phyloP scores from a whole-genome alignment of 2,888 invertebrate species.

The Morpho helenor region DNA sequence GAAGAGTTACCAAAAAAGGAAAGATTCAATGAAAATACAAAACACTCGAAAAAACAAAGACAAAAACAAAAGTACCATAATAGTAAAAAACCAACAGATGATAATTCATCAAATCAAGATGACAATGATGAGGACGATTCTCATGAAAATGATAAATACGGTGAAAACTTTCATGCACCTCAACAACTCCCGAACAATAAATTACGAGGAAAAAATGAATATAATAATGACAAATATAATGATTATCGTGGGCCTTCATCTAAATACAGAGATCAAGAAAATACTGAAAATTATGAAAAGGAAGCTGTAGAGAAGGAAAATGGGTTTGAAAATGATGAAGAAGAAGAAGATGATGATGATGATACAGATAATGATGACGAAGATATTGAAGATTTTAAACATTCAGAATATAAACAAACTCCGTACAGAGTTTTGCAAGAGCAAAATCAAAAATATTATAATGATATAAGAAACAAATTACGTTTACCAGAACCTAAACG shows the following conservation, averaged over 20 bases:
- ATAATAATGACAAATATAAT: background rate
- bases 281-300: background rate
- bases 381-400: background rate
- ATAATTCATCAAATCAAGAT: conserved; percentile 1
- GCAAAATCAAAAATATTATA: conserved; percentile 5
- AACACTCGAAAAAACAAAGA: background rate
- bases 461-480: conserved; percentile 4
- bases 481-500: background rate
- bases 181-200: conserved; percentile 1
- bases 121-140: background rate
- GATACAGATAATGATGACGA: background rate
- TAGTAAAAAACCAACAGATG: conserved; percentile 16
- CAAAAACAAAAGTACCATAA: conserved; percentile 11
- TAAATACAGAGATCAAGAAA: background rate
- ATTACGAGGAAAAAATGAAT: background rate
- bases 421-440: background rate
- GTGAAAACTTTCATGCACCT: conserved; percentile 1
- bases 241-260: background rate
- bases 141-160: background rate
- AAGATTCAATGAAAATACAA: background rate
- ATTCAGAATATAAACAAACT: background rate
- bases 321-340: background rate
- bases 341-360: conserved; percentile 3
- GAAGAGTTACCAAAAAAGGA: background rate
- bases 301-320: background rate